These are phyloP conservation scores for Nomada flava DNA, from an alignment of 2,888 invertebrate genomes.

Conservation along the genomic window DNA sequence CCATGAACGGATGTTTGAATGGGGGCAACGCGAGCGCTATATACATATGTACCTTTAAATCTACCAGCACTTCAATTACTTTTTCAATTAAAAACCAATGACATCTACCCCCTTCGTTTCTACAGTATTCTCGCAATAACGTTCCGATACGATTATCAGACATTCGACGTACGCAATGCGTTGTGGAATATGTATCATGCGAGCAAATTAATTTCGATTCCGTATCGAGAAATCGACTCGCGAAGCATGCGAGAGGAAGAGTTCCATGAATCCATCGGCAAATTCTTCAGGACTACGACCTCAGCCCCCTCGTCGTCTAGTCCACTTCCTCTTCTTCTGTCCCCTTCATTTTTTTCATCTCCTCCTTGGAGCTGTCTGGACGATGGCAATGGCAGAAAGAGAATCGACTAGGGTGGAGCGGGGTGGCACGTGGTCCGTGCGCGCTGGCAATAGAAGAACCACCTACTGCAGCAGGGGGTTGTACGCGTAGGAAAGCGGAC, in stretches of 20 bases:
- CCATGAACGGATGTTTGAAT: slow-evolving; percentile 43
- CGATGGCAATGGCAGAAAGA: slow-evolving; percentile 65
- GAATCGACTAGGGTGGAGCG: slow-evolving; percentile 56
- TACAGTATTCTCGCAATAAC: too few species aligned
- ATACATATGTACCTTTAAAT: neutral
- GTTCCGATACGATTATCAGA: too few species aligned
- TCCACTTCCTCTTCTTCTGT: slow-evolving; percentile 71
- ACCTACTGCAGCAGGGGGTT: slow-evolving; percentile 53
- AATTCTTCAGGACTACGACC: slow-evolving; percentile 63
- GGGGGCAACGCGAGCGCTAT: slow-evolving; percentile 16
- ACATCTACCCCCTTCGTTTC: neutral
- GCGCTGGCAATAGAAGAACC: slow-evolving; percentile 35
- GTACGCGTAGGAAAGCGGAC: slow-evolving; percentile 44
- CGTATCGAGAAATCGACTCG: slow-evolving; percentile 5
- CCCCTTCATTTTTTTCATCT: slow-evolving; percentile 63
- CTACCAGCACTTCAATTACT: neutral
- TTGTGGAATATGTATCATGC: too few species aligned
- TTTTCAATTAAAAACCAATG: neutral
- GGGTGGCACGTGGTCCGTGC: slow-evolving; percentile 50
- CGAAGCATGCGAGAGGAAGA: slow-evolving; percentile 1
- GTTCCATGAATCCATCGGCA: slow-evolving; percentile 52
- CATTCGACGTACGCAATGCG: too few species aligned
- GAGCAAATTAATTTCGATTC: neutral
- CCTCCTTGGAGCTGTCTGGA: slow-evolving; percentile 64
- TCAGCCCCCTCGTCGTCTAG: slow-evolving; percentile 67